Conservation (phyloP, 1,140 invertebrate species). For the Drosophila persimilis region DNA sequence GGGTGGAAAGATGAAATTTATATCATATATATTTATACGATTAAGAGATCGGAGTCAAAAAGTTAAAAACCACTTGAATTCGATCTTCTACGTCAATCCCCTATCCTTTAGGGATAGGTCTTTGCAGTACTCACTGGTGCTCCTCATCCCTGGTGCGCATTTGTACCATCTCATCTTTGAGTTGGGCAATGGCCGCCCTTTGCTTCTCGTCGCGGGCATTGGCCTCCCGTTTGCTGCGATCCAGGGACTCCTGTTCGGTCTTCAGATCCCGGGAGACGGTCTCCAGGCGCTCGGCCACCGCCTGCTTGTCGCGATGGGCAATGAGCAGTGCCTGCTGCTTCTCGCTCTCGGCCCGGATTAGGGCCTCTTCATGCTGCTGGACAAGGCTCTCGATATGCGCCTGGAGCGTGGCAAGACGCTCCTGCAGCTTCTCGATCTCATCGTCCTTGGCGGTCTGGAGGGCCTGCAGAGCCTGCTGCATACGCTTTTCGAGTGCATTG, state of each 20-base stretch:
- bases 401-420: slow-evolving; percentile 89
- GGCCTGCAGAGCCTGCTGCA: slow-evolving; percentile 89
- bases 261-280: slow-evolving; percentile 88
- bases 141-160: slow-evolving; percentile 88
- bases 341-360: slow-evolving; percentile 93
- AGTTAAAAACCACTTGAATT: no score
- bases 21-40: no score
- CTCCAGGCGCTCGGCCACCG: slow-evolving; percentile 90
- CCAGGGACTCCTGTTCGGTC: slow-evolving; percentile 87
- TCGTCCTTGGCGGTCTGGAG: slow-evolving; percentile 89
- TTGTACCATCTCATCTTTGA: slow-evolving; percentile 89
- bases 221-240: slow-evolving; percentile 88
- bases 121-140: slow-evolving; percentile 84
- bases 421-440: slow-evolving; percentile 88
- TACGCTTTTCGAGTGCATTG: slow-evolving; percentile 88
- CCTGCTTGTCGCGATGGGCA: slow-evolving; percentile 94
- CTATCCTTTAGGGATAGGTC: no score
- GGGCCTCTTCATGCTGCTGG: slow-evolving; percentile 92
- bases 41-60: no score
- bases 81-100: no score
- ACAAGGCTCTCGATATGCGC: slow-evolving; percentile 90
- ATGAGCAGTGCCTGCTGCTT: slow-evolving; percentile 94
- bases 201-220: slow-evolving; percentile 89
- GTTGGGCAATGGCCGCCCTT: slow-evolving; percentile 87
- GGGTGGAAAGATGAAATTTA: no score